A percentile compares a stretch with the other conserved stretches of the same genome.
phyloP scores from a whole-genome alignment of 2,888 invertebrate genomes.

The Nymphalis polychloros region DNA sequence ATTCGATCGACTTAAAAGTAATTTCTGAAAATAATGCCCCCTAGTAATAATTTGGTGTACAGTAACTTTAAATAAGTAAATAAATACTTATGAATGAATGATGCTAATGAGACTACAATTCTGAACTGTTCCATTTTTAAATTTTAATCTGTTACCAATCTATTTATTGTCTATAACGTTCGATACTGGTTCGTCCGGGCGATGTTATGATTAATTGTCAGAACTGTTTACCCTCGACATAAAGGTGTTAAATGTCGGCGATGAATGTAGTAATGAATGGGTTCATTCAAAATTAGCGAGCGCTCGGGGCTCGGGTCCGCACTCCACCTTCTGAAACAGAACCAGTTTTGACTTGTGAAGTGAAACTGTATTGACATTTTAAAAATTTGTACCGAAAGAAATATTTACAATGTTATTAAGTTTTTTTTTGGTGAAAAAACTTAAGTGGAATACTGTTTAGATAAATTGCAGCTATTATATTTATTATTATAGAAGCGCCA shows the following conservation, averaged over 20 bases:
- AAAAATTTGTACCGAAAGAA: slow-evolving; percentile 2
- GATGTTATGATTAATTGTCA: slow-evolving; percentile 8
- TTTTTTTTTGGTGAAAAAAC: neutral
- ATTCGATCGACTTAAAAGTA: neutral
- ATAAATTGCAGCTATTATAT: neutral
- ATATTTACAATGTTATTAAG: too few species aligned
- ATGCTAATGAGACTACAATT: too few species aligned
- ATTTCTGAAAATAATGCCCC: neutral
- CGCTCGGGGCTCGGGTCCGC: slow-evolving; percentile 2
- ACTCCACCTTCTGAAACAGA: slow-evolving; percentile 1
- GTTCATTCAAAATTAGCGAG: slow-evolving; percentile 25
- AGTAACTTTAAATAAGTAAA: too few species aligned
- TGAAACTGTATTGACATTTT: slow-evolving; percentile 24
- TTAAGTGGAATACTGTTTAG: slow-evolving; percentile 3
- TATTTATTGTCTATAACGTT: too few species aligned
- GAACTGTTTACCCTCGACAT: neutral
- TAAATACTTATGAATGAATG: too few species aligned
- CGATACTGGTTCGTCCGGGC: too few species aligned
- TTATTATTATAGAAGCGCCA: too few species aligned
- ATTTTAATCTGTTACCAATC: too few species aligned
- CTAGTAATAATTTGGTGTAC: neutral
- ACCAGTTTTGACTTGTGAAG: slow-evolving; percentile 17
- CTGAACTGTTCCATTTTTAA: too few species aligned
- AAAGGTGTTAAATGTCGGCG: slow-evolving; percentile 17
- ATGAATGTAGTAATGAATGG: slow-evolving; percentile 39